Percentiles rank a stretch among this genome's conserved stretches.
These are phyloP conservation scores for Stomatorhinus walkeri DNA, from an alignment of 2,797 vertebrate species.

Conservation along the genomic window DNA sequence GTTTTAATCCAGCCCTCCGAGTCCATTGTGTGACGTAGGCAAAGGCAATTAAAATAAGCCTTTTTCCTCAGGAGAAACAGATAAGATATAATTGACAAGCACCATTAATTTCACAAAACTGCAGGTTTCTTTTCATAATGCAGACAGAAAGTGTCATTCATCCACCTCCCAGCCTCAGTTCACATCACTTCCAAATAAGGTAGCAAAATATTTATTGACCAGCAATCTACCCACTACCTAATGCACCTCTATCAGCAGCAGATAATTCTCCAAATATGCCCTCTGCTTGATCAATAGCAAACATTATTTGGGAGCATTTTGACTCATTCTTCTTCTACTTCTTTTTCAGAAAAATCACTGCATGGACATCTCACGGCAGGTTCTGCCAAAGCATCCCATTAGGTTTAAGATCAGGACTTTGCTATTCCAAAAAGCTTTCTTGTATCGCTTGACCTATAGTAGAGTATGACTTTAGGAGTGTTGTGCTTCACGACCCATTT, in stretches of 20 bases:
- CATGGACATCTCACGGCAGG: not conserved
- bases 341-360: not conserved
- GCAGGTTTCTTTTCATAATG: not conserved
- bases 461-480: not conserved
- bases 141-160: not conserved
- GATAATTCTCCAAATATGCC: not conserved
- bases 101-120: constrained; percentile 1
- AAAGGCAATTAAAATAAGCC: constrained; percentile 2
- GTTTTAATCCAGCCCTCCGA: not conserved
- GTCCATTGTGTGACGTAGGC: not conserved
- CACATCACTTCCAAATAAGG: not conserved
- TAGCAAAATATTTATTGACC: not conserved
- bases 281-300: not conserved
- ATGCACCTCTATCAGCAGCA: not conserved
- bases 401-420: not conserved
- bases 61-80: constrained; percentile 6
- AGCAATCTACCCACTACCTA: not conserved
- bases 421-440: not conserved
- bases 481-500: not conserved
- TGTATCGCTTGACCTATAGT: not conserved
- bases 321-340: not conserved
- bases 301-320: not conserved
- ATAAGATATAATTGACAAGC: constrained; percentile 6
- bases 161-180: not conserved
- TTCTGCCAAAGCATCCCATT: not conserved